A percentile compares a stretch with the other conserved stretches of the same genome.
Evolutionary conservation across 2,888 invertebrate species (phyloP).

Genomic region (Lasiommata megera): DNA sequence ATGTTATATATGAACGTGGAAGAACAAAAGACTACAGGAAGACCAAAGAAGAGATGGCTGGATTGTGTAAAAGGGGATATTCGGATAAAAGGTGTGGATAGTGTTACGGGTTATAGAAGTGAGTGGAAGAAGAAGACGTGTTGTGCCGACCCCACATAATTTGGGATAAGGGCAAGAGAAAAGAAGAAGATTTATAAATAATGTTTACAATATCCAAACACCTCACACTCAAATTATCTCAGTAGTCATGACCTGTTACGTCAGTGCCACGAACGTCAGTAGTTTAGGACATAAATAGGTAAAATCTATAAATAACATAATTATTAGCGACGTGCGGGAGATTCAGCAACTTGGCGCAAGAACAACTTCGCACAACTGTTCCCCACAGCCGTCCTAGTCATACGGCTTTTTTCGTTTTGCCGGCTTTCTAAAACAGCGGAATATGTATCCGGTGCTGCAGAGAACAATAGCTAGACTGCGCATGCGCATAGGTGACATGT

Average conservation of each 20-base stretch:
- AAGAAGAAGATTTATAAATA: too few species aligned
- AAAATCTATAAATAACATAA: conserved; percentile 32
- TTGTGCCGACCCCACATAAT: too few species aligned
- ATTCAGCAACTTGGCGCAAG: conserved; percentile 32
- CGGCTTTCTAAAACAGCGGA: conserved; percentile 7
- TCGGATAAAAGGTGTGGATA: too few species aligned
- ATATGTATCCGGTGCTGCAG: conserved; percentile 24
- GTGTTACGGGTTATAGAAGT: too few species aligned
- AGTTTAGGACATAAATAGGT: conserved; percentile 20
- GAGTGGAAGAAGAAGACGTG: too few species aligned
- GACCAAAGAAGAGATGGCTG: too few species aligned
- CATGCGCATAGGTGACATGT: conserved; percentile 9
- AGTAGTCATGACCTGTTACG: background rate
- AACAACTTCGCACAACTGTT: conserved; percentile 30
- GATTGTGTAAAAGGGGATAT: too few species aligned
- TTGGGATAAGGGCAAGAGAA: too few species aligned
- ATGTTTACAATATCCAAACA: background rate
- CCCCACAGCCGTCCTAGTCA: conserved; percentile 4
- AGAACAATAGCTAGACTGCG: conserved; percentile 19
- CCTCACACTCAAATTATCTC: background rate
- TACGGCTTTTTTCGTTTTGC: conserved; percentile 10
- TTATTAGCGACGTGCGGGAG: conserved; percentile 19
- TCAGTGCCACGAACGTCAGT: background rate
- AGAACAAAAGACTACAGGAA: too few species aligned
- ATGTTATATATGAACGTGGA: too few species aligned